A percentile compares a stretch with the other conserved stretches of the same genome.
These are phyloP conservation scores for Stenurella melanura DNA, from an alignment of 2,888 invertebrate genomes.

Conservation along the genomic window DNA sequence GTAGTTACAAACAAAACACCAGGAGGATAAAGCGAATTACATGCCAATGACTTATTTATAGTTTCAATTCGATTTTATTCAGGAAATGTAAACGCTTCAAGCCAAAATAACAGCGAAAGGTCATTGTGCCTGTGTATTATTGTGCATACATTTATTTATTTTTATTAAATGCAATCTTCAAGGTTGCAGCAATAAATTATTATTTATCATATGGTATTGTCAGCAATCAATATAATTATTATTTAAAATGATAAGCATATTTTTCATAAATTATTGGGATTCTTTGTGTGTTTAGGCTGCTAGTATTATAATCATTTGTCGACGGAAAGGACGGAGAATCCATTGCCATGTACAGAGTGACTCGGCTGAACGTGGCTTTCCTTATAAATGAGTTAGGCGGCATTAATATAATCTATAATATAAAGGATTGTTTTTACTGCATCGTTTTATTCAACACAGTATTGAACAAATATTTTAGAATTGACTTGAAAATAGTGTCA, in stretches of 20 bases:
- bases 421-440: too few species aligned
- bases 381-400: too few species aligned
- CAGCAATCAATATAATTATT: constrained; percentile 20
- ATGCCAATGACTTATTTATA: constrained; percentile 26
- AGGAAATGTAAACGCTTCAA: constrained; percentile 15
- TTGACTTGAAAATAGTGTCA: too few species aligned
- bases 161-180: constrained; percentile 5
- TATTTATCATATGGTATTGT: constrained; percentile 18
- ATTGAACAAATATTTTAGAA: too few species aligned
- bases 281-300: constrained; percentile 18
- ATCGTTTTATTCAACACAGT: too few species aligned
- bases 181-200: constrained; percentile 29
- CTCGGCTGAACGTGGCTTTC: not conserved
- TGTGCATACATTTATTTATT: constrained; percentile 16
- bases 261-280: constrained; percentile 13
- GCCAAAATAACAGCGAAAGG: constrained; percentile 27
- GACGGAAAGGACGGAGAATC: not conserved
- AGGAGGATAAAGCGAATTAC: not conserved
- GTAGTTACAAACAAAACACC: not conserved
- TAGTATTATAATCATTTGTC: not conserved
- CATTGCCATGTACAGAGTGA: not conserved
- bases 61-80: constrained; percentile 8
- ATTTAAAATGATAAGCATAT: not conserved
- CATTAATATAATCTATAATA: too few species aligned
- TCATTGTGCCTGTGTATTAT: constrained; percentile 27